These are phyloP conservation scores for Propithecus perrieri DNA, from an alignment of 2,797 vertebrate species.

Conservation along the genomic window DNA sequence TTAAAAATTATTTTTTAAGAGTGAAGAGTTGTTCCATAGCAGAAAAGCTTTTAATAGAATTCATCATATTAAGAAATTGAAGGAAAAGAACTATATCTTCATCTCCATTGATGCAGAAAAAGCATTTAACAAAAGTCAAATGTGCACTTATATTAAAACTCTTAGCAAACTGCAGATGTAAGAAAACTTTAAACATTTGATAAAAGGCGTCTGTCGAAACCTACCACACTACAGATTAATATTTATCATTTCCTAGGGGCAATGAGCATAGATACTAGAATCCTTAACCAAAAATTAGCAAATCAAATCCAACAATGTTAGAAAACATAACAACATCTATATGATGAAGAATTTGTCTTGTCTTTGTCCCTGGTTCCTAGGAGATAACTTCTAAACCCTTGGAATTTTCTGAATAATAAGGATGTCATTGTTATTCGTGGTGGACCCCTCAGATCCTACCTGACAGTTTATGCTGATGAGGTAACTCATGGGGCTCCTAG, in stretches of 20 bases:
- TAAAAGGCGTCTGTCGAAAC: not conserved
- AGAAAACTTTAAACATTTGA: not conserved
- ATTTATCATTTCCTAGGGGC: not conserved
- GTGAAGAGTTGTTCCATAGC: not conserved
- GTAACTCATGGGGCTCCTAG: not conserved
- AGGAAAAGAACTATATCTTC: not conserved
- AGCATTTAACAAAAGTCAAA: not conserved
- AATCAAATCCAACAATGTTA: not conserved
- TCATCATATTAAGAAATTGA: not conserved
- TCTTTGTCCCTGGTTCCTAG: not conserved
- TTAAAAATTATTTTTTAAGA: conserved; percentile 4
- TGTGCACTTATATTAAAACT: not conserved
- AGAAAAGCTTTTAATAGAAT: not conserved
- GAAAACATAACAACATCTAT: not conserved
- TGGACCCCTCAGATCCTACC: not conserved
- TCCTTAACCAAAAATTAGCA: not conserved
- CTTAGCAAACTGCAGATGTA: not conserved
- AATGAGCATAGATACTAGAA: not conserved
- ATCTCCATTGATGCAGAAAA: not conserved
- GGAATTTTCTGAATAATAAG: not conserved
- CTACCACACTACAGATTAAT: not conserved
- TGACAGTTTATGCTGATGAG: not conserved
- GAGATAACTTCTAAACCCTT: not conserved
- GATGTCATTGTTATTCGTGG: not conserved
- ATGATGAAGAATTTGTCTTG: not conserved